These are phyloP conservation scores for Teleogryllus oceanicus DNA, from an alignment of 2,888 invertebrate genomes.

Conservation along the genomic window DNA sequence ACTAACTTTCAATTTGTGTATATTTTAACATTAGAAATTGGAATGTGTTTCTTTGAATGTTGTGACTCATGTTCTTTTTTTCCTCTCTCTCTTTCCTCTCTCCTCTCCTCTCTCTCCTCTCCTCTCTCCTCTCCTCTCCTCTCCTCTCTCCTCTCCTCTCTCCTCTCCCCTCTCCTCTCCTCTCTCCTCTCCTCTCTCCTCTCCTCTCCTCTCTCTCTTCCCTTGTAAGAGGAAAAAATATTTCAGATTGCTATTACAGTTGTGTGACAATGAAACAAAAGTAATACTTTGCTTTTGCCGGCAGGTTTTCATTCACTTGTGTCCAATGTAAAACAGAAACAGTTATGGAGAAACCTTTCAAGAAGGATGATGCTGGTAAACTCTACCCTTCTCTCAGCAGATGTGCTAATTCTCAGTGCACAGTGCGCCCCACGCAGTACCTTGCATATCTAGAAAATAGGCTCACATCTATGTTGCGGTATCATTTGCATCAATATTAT, in stretches of 20 bases:
- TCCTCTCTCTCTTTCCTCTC: no score
- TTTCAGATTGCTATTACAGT: neutral
- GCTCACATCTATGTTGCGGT: conserved; percentile 63
- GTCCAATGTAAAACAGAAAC: conserved; percentile 50
- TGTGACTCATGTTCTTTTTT: no score
- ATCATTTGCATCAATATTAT: conserved; percentile 70
- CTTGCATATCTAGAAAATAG: conserved; percentile 68
- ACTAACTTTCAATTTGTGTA: no score
- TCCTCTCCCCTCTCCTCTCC: no score
- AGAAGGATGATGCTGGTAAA: conserved; percentile 41
- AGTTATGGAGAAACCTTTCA: conserved; percentile 48
- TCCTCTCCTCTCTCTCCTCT: no score
- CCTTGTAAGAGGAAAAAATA: no score
- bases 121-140: no score
- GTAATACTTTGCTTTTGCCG: conserved; percentile 41
- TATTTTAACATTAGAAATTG: no score
- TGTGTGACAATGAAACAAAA: conserved; percentile 23
- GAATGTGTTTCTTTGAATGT: no score
- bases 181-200: no score
- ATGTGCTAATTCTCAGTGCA: conserved; percentile 72
- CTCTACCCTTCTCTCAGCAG: conserved; percentile 51
- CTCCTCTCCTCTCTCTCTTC: no score
- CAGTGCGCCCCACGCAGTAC: conserved; percentile 61
- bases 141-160: no score
- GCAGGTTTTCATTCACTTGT: conserved; percentile 63